These are phyloP conservation scores for Leptodactylus fallax DNA, from an alignment of 2,797 vertebrate genomes.

Conservation along the genomic window DNA sequence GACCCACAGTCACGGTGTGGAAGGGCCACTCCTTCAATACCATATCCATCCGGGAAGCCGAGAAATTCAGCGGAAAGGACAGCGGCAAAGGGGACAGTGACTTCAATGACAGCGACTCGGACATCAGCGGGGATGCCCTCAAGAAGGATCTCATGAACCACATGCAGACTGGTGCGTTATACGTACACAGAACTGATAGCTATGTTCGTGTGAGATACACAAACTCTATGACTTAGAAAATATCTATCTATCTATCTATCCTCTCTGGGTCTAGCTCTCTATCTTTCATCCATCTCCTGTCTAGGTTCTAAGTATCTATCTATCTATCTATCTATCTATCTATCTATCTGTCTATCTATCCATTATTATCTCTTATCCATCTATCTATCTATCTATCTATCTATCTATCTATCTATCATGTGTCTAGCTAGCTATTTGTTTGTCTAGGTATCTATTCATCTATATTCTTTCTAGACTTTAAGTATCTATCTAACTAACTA, in stretches of 20 bases:
- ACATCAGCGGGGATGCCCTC: conserved; percentile 91
- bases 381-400: not conserved
- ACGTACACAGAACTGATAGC: too few relatives aligned
- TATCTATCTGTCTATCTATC: not conserved
- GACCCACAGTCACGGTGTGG: conserved; percentile 90
- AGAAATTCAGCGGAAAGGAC: conserved; percentile 96
- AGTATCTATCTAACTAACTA: not conserved
- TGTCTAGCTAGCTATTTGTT: too few relatives aligned
- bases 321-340: not conserved
- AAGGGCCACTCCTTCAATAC: conserved; percentile 95
- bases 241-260: not conserved
- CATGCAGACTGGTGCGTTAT: conserved; percentile 87
- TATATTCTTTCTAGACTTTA: too few relatives aligned
- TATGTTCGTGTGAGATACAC: too few relatives aligned
- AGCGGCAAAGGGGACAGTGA: conserved; percentile 98
- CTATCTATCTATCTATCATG: not conserved
- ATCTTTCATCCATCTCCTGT: too few relatives aligned
- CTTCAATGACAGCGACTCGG: conserved; percentile 97
- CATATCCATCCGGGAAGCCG: conserved; percentile 88
- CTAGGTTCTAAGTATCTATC: too few relatives aligned
- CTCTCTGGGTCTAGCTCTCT: not conserved
- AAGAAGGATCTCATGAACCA: conserved; percentile 89
- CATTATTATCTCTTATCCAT: not conserved
- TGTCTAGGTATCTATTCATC: too few relatives aligned
- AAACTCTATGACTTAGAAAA: too few relatives aligned